Evolutionary conservation across 2,888 invertebrate genomes (phyloP), one percentile per base, ranked within the genome.

Genomic region (Perithous albicinctus): DNA sequence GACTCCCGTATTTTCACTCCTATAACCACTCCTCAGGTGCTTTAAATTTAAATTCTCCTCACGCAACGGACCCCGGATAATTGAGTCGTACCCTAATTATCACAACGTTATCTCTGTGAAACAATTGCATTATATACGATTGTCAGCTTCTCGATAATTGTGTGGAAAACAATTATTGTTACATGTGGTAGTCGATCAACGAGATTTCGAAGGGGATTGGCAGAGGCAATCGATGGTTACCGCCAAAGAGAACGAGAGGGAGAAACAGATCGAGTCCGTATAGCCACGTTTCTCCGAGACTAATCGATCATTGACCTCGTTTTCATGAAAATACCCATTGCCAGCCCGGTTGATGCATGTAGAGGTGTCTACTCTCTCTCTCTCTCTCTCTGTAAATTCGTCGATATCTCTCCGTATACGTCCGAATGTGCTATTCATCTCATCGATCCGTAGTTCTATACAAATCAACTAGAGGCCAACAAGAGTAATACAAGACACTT

Each of bases 251-350:
- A 66, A 15, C 46, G 38, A 54, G 15, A 51, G 29, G 18, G 41
- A 74, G 74, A 48, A 54, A 63, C 15, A n/a, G 20, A 4, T n/a
- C n/a, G 35, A 48, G 15, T 66, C 48, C 20, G 46, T n/a, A 1
- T 20, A 56, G 38, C 48, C 20, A 8, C 23, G 61, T 77, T 77
- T 77, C 76, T 77, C n/a, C 80, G 48, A 48, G 51, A 26, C 72
- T 76, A 80, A 80, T 80, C 80, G 80, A 80, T 73, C 80, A 80
- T 80, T 80, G 76, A 77, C 76, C 80, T 77, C 72, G 76, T 76
- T 80, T n/a, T 43, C 72, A 54, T 66, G 72, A 76, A 80, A 76
- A 80, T 72, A 77, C 72, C 66, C 70, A 70, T 79, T 70, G 80
- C 70, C 80, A n/a, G n/a, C n/a, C n/a, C n/a, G n/a, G 70, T 70